Conservation (phyloP, 1,140 invertebrate species). For the Platorchestia sp. region DNA sequence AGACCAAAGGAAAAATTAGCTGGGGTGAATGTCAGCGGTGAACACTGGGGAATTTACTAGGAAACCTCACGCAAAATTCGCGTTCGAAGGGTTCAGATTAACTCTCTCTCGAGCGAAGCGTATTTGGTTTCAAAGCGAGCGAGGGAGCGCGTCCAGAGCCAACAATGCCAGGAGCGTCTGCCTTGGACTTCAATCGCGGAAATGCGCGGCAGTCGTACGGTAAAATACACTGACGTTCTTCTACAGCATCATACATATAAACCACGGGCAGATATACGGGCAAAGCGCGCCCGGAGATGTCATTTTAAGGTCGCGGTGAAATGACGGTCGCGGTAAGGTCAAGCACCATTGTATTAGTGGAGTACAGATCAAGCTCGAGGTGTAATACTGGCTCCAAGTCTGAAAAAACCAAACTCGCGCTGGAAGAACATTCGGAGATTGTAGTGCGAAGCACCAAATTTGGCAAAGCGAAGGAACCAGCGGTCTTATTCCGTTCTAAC, state of each 20-base stretch:
- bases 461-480: neutral
- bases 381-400: neutral
- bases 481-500: too few species aligned
- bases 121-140: slow-evolving; percentile 51
- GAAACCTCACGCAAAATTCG: slow-evolving; percentile 35
- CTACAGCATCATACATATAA: neutral
- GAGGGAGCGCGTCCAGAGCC: slow-evolving; percentile 1
- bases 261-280: neutral
- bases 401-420: neutral
- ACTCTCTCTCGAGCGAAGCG: slow-evolving; percentile 35
- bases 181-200: slow-evolving; percentile 36
- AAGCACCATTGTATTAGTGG: neutral
- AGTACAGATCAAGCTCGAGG: neutral
- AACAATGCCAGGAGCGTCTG: neutral
- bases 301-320: neutral
- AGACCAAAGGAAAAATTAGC: neutral
- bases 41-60: slow-evolving; percentile 45
- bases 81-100: slow-evolving; percentile 33
- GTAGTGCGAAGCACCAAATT: neutral
- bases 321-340: too few species aligned
- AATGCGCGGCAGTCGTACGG: slow-evolving; percentile 11
- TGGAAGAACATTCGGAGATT: neutral
- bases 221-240: slow-evolving; percentile 10
- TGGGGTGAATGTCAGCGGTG: slow-evolving; percentile 47
- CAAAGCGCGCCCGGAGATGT: neutral